Percentiles rank a stretch among this genome's conserved stretches.
Conservation (phyloP, 2,888 invertebrate species). For the Lasiommata megera region DNA sequence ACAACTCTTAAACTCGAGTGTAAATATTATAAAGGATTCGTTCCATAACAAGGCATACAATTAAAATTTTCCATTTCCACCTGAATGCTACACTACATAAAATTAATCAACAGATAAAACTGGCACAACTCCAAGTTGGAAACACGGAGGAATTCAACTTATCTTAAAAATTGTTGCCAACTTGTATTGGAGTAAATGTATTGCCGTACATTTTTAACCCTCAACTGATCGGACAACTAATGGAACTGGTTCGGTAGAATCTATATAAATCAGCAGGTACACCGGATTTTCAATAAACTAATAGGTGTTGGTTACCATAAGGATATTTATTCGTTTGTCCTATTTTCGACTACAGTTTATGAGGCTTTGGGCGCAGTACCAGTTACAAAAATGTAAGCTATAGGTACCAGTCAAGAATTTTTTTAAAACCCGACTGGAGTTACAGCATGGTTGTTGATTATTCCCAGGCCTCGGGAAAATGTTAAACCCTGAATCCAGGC, state of each 20-base stretch:
- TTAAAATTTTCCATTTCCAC: constrained; percentile 26
- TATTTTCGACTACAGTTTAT: too few species aligned
- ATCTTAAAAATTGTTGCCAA: constrained; percentile 26
- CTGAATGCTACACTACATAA: constrained; percentile 31
- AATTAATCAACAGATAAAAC: constrained; percentile 31
- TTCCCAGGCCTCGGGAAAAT: too few species aligned
- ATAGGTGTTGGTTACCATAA: too few species aligned
- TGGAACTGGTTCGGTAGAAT: constrained; percentile 15
- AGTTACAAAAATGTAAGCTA: too few species aligned
- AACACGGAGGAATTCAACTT: constrained; percentile 17
- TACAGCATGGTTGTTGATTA: too few species aligned
- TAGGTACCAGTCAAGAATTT: too few species aligned
- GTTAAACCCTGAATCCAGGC: too few species aligned
- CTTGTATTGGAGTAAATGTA: constrained; percentile 20
- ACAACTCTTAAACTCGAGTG: not conserved
- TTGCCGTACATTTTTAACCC: constrained; percentile 10
- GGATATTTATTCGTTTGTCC: too few species aligned
- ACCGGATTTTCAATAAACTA: too few species aligned
- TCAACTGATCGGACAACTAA: constrained; percentile 1
- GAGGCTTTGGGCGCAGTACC: too few species aligned
- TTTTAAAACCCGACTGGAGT: too few species aligned
- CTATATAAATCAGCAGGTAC: constrained; percentile 7
- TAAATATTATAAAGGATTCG: constrained; percentile 20
- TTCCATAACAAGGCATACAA: constrained; percentile 30
- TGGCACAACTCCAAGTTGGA: constrained; percentile 27